Evolutionary conservation across 1,140 invertebrate genomes (phyloP), one percentile per base, ranked within the genome.

Genomic region (Psilanteris sp.): DNA sequence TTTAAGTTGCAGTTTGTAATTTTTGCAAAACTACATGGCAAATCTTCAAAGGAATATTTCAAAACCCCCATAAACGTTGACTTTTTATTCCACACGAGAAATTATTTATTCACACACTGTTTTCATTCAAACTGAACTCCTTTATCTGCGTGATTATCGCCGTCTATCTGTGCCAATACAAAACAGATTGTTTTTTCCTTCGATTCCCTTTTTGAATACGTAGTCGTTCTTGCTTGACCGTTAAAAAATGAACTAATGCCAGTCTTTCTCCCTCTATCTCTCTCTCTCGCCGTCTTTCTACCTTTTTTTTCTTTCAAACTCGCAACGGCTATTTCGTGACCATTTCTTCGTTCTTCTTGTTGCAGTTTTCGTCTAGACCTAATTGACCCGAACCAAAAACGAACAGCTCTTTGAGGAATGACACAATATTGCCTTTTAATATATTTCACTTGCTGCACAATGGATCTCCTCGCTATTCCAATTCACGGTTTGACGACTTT

Each of bases 281-380:
- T 22, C 24, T 6, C n/a, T 22, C 3, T 37, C 15, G 2, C 18
- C 18, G 34, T 1, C 8, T 37, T n/a, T 41, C 11, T 6, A 4
- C 8, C 9, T 39, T 41, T 41, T 41, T 24, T 41, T 5, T 18
- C n/a, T 41, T 10, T 20, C 18, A 20, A 20, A 20, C 5, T 20
- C 29, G n/a, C 24, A 24, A 7, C 37, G 24, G 24, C 37, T 10
- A 24, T 24, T 5, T 41, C 8, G 37, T 41, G 15, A 39, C 36
- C 15, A n/a, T n/a, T 9, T 13, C 18, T 11, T 22, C 2, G 18
- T 41, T 41, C n/a, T 22, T 11, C 18, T 20, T 20, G 18, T 20
- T 20, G 37, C 18, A 41, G 18, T 41, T 41, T 41, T 41, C 20
- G 7, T 4, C 20, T 41, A 41, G n/a, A 41, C 18, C 36, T 39